phyloP scores from a whole-genome alignment of 2,113 vertebrate genomes.

The Diglossa brunneiventris region DNA sequence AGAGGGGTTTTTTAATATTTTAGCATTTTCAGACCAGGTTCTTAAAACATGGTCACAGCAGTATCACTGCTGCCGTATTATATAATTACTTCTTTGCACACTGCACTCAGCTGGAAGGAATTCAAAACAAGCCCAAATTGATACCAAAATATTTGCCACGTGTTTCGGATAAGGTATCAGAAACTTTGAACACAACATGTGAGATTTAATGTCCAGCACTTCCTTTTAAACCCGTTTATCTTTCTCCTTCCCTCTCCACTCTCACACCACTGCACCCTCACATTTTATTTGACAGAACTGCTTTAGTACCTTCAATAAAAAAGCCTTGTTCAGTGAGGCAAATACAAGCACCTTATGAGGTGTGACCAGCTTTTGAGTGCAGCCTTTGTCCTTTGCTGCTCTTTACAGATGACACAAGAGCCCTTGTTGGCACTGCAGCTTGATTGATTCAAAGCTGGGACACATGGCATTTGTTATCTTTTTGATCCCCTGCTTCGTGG shows the following conservation, averaged over 20 bases:
- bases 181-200: neutral
- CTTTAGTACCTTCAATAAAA: neutral
- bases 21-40: neutral
- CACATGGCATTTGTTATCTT: conserved; percentile 62
- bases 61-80: neutral
- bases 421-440: neutral
- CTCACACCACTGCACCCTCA: neutral
- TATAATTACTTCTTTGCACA: neutral
- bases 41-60: neutral
- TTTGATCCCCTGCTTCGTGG: conserved; percentile 48
- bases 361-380: conserved; percentile 1
- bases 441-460: conserved; percentile 17
- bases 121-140: conserved; percentile 15
- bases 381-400: neutral
- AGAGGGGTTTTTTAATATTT: neutral
- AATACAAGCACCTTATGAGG: conserved; percentile 26
- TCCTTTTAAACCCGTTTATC: neutral
- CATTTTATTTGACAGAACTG: neutral
- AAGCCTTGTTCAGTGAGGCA: conserved; percentile 13
- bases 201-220: neutral
- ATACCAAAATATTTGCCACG: conserved; percentile 37
- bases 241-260: neutral
- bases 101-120: neutral
- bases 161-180: neutral
- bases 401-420: conserved; percentile 61